phyloP scores from a whole-genome alignment of 2,888 invertebrate species.

The Papilio protenor region DNA sequence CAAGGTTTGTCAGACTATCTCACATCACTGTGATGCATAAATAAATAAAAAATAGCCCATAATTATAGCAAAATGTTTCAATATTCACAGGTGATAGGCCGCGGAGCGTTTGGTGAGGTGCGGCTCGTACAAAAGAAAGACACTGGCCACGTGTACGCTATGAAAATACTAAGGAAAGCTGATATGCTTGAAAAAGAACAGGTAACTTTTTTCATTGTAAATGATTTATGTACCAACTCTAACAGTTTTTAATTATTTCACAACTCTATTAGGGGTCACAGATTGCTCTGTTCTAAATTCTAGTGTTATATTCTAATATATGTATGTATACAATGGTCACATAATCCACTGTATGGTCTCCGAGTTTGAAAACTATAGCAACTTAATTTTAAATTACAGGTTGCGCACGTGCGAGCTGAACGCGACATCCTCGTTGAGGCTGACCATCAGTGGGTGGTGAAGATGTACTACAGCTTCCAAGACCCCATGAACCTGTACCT shows the following conservation, averaged over 20 bases:
- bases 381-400: slow-evolving; percentile 60
- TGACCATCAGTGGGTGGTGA: slow-evolving; percentile 99
- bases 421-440: slow-evolving; percentile 99
- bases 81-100: slow-evolving; percentile 87
- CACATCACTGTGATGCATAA: not conserved
- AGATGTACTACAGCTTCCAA: slow-evolving; percentile 99
- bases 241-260: not conserved
- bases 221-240: not conserved
- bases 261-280: not conserved
- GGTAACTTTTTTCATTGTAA: slow-evolving; percentile 70
- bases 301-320: no score
- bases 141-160: slow-evolving; percentile 99
- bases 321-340: no score
- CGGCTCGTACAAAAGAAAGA: slow-evolving; percentile 99
- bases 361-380: not conserved
- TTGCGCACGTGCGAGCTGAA: slow-evolving; percentile 98
- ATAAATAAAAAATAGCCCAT: not conserved
- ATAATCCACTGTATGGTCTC: no score
- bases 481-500: slow-evolving; percentile 99
- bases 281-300: no score
- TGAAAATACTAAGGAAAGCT: slow-evolving; percentile 99
- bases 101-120: slow-evolving; percentile 97
- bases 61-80: not conserved
- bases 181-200: slow-evolving; percentile 99
- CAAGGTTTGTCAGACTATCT: slow-evolving; percentile 85